Conservation (phyloP, 2,888 invertebrate species). For the Helicoverpa assulta region DNA sequence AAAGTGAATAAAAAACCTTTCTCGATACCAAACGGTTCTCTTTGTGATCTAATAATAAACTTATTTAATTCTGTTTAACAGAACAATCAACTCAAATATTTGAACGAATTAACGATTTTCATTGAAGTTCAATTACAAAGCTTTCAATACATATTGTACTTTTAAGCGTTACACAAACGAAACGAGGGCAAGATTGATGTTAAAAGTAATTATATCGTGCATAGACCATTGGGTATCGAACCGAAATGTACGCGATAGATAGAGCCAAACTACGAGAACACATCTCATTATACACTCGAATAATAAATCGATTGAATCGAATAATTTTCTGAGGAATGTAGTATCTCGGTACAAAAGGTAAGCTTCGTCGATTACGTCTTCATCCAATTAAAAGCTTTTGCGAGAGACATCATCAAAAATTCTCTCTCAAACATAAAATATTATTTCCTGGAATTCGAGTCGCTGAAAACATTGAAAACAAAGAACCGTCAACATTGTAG, state of each 20-base stretch:
- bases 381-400: neutral
- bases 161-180: conserved; percentile 57
- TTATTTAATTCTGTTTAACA: conserved; percentile 41
- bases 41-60: conserved; percentile 32
- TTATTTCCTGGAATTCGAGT: neutral
- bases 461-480: neutral
- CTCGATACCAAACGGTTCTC: neutral
- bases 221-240: conserved; percentile 64
- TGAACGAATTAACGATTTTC: conserved; percentile 43
- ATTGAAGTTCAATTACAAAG: conserved; percentile 42
- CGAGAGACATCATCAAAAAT: neutral
- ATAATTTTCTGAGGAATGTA: too few species aligned
- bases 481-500: conserved; percentile 7
- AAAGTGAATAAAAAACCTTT: conserved; percentile 21
- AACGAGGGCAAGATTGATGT: conserved; percentile 69
- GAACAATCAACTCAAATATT: conserved; percentile 45
- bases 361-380: too few species aligned
- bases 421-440: neutral
- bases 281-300: conserved; percentile 34
- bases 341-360: too few species aligned
- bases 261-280: conserved; percentile 41
- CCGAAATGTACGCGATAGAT: conserved; percentile 54
- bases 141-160: conserved; percentile 50
- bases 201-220: conserved; percentile 71
- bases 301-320: conserved; percentile 5